phyloP scores from a whole-genome alignment of 2,888 invertebrate genomes.

The Sepiola atlantica region DNA sequence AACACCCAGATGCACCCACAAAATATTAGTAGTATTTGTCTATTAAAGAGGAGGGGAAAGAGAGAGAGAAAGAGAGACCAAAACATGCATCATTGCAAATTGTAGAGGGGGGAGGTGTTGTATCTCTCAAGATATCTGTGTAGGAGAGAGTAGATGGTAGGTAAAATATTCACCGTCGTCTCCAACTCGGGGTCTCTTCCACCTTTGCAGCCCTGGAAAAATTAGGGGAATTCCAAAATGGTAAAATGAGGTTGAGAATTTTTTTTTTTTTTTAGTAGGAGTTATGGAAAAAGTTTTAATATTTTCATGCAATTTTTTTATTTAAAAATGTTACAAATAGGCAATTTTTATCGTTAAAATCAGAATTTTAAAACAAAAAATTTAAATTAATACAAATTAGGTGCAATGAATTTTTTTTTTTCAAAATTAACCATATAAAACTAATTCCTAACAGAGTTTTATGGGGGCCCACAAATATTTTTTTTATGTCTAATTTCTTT shows the following conservation, averaged over 20 bases:
- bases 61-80: not conserved
- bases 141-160: not conserved
- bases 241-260: not conserved
- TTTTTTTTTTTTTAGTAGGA: not conserved
- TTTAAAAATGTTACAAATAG: not conserved
- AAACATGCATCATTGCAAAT: not conserved
- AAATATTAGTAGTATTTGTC: not conserved
- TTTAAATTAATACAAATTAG: not conserved
- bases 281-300: not conserved
- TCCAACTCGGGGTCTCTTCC: not conserved
- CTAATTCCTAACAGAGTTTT: too few species aligned
- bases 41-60: too few species aligned
- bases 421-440: too few species aligned
- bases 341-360: not conserved
- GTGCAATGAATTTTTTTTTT: not conserved
- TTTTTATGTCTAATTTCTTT: not conserved
- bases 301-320: not conserved
- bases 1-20: not conserved
- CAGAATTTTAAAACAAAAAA: not conserved
- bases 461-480: not conserved
- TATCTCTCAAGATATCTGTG: not conserved
- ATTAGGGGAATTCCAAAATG: not conserved
- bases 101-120: not conserved
- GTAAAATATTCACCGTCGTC: conserved; percentile 41
- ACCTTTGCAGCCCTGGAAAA: conserved; percentile 45